phyloP scores from a whole-genome alignment of 2,797 vertebrate genomes.

The Hapalemur alaotrensis region DNA sequence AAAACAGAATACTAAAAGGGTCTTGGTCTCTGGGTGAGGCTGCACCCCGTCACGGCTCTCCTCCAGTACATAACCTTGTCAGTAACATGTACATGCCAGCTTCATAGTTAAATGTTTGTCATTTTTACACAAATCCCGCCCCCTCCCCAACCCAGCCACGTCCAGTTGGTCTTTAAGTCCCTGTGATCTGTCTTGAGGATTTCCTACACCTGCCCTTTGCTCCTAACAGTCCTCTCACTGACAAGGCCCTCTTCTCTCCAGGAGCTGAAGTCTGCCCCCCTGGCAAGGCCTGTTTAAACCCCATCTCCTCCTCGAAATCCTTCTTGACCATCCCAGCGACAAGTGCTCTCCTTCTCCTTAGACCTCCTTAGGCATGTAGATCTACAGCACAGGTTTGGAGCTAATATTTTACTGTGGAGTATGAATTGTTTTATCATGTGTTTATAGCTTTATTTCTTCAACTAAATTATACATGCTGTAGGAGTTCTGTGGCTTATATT shows the following conservation, averaged over 20 bases:
- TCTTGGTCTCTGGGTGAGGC: background rate
- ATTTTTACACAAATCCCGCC: background rate
- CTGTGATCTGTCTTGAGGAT: background rate
- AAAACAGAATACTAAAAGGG: background rate
- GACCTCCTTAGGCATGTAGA: background rate
- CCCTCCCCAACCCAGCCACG: too few species aligned
- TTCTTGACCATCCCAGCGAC: background rate
- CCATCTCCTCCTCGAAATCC: background rate
- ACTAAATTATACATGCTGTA: background rate
- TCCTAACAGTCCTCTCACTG: background rate
- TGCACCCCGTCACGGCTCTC: background rate
- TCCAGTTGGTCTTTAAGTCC: background rate
- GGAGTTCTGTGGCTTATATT: background rate
- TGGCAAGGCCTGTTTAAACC: background rate
- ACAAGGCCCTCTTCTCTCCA: background rate
- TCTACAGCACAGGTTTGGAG: background rate
- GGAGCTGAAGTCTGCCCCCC: background rate
- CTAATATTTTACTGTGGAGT: background rate
- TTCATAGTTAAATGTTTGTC: background rate
- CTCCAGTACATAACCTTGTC: rapidly evolving
- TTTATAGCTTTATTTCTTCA: background rate
- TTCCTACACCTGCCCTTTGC: background rate
- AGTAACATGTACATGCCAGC: background rate
- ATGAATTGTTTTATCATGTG: background rate
- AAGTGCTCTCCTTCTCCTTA: background rate